phyloP scores from a whole-genome alignment of 1,140 invertebrate species.

The Dolichoris vasculosae region DNA sequence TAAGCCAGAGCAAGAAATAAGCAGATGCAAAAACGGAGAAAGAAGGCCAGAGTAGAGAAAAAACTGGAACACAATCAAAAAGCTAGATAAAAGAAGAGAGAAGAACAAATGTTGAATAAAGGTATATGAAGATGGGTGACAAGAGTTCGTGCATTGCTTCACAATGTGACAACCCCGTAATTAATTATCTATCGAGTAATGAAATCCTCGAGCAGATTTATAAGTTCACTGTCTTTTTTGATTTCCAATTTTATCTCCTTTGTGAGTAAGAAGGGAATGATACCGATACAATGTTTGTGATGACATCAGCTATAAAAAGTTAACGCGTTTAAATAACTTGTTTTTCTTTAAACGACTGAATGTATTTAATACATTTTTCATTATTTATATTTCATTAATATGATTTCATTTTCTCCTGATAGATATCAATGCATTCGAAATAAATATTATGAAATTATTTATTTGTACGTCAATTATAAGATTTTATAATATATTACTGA shows the following conservation, averaged over 20 bases:
- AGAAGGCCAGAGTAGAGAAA: background rate
- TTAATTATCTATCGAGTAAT: conserved; percentile 56
- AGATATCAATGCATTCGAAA: no score
- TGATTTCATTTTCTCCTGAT: no score
- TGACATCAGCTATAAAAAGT: no score
- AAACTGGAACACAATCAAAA: background rate
- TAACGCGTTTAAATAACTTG: no score
- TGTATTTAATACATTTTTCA: no score
- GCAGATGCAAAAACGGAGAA: background rate
- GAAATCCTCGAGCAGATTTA: conserved; percentile 6
- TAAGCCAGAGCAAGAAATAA: background rate
- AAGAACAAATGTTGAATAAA: background rate
- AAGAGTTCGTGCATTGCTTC: background rate
- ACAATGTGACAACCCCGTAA: conserved; percentile 44
- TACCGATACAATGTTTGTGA: no score
- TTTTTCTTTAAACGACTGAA: no score
- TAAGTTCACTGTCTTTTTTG: conserved; percentile 22
- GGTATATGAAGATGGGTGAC: no score
- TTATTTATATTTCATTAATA: no score
- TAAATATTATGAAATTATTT: no score
- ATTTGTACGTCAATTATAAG: no score
- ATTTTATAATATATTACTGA: no score
- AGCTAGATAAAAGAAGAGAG: background rate
- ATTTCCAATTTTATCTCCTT: background rate
- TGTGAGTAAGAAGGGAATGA: conserved; percentile 17